These are phyloP conservation scores for Geodia barretti DNA, from an alignment of 37 sponge, comb jelly and placozoan genomes.

Conservation along the genomic window DNA sequence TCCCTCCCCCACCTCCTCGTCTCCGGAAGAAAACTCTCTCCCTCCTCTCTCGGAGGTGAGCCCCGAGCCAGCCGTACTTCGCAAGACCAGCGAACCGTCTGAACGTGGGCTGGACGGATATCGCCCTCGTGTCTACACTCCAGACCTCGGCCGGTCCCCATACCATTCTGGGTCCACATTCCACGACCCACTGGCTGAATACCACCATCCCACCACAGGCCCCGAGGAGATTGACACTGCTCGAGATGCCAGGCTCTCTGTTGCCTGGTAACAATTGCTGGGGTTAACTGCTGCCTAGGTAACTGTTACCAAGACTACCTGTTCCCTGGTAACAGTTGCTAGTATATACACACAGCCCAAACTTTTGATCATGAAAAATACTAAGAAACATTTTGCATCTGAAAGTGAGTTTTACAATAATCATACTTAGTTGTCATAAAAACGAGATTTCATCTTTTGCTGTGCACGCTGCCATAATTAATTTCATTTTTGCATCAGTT, in stretches of 20 bases:
- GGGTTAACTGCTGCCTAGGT: too few species aligned
- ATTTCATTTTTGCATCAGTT: not conserved
- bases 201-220: not conserved
- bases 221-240: not conserved
- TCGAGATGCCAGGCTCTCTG: not conserved
- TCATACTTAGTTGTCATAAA: not conserved
- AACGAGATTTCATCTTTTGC: too few species aligned
- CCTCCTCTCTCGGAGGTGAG: not conserved
- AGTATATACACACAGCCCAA: not conserved
- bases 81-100: not conserved
- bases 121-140: not conserved
- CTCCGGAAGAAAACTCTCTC: not conserved
- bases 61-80: not conserved
- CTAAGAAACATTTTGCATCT: not conserved
- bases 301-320: too few species aligned
- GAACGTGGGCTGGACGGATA: not conserved
- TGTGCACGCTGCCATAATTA: too few species aligned
- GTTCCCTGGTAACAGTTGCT: too few species aligned
- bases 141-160: not conserved
- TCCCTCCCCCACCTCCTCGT: not conserved
- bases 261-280: slow-evolving; percentile 10
- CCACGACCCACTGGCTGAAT: slow-evolving; percentile 7
- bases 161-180: too few species aligned
- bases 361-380: not conserved
- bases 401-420: not conserved